phyloP scores from a whole-genome alignment of 30 jellyfish, hydroid and myxozoan species.

The Nemopilema nomurai region DNA sequence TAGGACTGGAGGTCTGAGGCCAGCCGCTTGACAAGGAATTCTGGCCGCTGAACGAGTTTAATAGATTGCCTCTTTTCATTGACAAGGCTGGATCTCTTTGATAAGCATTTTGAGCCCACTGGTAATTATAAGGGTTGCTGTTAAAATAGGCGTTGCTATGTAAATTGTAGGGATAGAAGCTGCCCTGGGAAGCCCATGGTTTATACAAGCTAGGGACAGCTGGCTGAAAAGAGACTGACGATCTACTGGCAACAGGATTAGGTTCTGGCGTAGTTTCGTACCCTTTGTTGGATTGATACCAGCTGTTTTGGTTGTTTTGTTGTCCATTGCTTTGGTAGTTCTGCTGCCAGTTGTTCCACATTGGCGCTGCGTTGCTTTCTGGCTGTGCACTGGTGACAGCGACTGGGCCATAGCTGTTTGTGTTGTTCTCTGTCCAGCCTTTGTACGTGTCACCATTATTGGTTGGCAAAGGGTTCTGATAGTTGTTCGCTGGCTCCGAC shows the following conservation, averaged over 20 bases:
- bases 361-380: background rate
- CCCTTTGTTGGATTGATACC: constrained; percentile 6
- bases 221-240: constrained; percentile 36
- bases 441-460: background rate
- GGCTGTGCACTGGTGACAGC: background rate
- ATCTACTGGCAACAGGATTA: constrained; percentile 38
- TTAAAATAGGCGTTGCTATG: background rate
- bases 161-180: no score
- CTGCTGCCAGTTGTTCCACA: background rate
- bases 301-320: constrained; percentile 26
- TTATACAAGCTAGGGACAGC: background rate
- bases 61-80: constrained; percentile 6
- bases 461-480: constrained; percentile 2
- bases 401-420: background rate
- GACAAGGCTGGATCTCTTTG: background rate
- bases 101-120: background rate
- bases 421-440: background rate
- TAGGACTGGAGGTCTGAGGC: background rate
- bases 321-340: background rate
- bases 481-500: background rate
- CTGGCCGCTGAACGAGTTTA: no score
- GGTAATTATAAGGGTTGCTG: background rate
- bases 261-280: constrained; percentile 2
- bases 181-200: background rate
- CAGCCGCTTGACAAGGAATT: background rate